Base-by-base conservation (phyloP, 2,113 vertebrate species). In the Smithornis capensis region DNA sequence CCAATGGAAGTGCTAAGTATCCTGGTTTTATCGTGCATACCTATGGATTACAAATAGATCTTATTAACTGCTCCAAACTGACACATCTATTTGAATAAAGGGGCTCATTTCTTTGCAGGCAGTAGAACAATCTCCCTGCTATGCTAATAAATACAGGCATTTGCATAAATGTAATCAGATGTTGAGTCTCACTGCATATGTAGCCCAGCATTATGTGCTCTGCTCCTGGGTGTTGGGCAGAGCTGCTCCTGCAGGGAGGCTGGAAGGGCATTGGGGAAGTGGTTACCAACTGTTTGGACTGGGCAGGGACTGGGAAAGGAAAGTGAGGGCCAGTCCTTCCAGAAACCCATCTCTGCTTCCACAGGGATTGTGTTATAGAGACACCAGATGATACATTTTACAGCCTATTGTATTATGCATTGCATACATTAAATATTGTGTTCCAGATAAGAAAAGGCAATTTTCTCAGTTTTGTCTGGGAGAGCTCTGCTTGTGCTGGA, bases 61-160 rank as follows among this genome's bases (percentile, higher is more conserved):
- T 95, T 87, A 82, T 73, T 96, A 96, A 94, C 44, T 90, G 95
- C 84, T 91, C 82, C 59, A 35, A 71, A 86, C 65, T 87, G 94
- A 95, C 84, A 83, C 67, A 64, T 91, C 78, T 31, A 23, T 60
- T 87, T 80, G 84, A 93, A 94, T 90, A 79, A 85, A 79, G 70
- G 74, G 62, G 70, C 87, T 94, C 37, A 7, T 91, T 93, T 40
- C 90, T 83, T 85, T 92, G 57, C 90, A 90, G 87, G 78, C 84
- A 79, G 62, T 90, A 76, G 92, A 94, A 79, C 57, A 87, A 82
- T 73, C 78, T 93, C 63, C 75, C 82, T 73, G 44, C 84, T 90
- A 87, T 85, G 85, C 85, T 85, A 87, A 94, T 89, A 95, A 94
- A 96, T 52, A 75, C 12, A 44, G 57, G 44, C 13, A 87, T 96